phyloP scores from a whole-genome alignment of 2,888 invertebrate species.

The Caenorhabditis plicata region DNA sequence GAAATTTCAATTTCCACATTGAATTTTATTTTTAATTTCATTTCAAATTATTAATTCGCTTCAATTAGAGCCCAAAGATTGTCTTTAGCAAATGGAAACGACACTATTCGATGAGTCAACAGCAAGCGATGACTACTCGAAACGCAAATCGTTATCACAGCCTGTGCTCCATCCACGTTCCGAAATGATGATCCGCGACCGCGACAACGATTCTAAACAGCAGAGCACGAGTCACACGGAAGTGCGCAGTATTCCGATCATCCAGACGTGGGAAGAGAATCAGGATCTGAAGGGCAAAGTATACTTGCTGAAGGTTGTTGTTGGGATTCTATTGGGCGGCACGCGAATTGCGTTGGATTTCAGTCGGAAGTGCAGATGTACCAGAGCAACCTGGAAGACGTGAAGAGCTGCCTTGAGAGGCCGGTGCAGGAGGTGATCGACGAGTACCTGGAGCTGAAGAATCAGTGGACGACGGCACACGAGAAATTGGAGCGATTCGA shows the following conservation, averaged over 20 bases:
- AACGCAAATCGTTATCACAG: constrained; percentile 15
- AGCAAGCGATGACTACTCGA: too few relatives aligned
- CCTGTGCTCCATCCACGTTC: constrained; percentile 5
- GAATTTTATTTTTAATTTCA: too few relatives aligned
- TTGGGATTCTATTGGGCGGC: neutral
- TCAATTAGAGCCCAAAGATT: too few relatives aligned
- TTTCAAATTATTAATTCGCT: too few relatives aligned
- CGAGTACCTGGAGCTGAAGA: constrained; percentile 24
- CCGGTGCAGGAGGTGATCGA: constrained; percentile 24
- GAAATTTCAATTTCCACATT: too few relatives aligned
- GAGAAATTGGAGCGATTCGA: neutral
- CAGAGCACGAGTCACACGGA: constrained; percentile 3
- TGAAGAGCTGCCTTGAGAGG: constrained; percentile 11
- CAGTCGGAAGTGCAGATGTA: constrained; percentile 22
- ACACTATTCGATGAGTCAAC: too few relatives aligned
- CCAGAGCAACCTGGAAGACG: constrained; percentile 9
- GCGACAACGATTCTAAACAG: neutral
- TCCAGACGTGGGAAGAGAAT: constrained; percentile 27
- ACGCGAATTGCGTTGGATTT: neutral
- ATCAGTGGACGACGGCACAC: constrained; percentile 2
- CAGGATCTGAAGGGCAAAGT: constrained; percentile 17
- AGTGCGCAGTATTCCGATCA: constrained; percentile 16
- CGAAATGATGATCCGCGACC: neutral
- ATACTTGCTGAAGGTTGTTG: constrained; percentile 11
- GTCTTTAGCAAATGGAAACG: too few relatives aligned